Percentiles rank a stretch among this genome's conserved stretches.
Conservation (phyloP, 2,888 invertebrate genomes). For the Drosophila nr. perissopoda region DNA sequence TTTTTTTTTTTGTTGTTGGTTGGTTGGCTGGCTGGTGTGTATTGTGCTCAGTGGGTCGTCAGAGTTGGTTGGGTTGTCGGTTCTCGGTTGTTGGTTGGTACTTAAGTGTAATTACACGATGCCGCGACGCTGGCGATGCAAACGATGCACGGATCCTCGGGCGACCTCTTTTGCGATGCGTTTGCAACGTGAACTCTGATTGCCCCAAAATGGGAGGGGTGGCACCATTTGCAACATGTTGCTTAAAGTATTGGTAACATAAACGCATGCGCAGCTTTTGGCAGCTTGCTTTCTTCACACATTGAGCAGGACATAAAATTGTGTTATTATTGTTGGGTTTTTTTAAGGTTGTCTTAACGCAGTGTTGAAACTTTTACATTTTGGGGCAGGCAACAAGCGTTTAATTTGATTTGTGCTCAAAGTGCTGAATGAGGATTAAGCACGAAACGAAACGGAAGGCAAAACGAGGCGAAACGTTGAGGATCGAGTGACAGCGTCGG, state of each 20-base stretch:
- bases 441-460: conserved; percentile 46
- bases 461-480: not conserved
- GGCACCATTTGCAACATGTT: conserved; percentile 14
- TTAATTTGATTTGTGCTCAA: conserved; percentile 71
- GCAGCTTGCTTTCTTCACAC: conserved; percentile 25
- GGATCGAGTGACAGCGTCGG: conserved; percentile 12
- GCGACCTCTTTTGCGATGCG: conserved; percentile 74
- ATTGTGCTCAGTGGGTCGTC: conserved; percentile 53
- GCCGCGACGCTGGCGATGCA: conserved; percentile 32
- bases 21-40: not conserved
- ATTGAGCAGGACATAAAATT: conserved; percentile 43
- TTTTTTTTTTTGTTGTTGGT: not conserved
- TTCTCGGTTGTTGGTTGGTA: conserved; percentile 47
- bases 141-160: conserved; percentile 34
- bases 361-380: conserved; percentile 68
- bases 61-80: conserved; percentile 39
- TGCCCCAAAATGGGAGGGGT: not conserved
- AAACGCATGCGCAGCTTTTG: conserved; percentile 4
- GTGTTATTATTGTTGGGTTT: not conserved
- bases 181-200: conserved; percentile 67
- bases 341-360: conserved; percentile 44
- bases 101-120: conserved; percentile 75
- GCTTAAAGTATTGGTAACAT: conserved; percentile 1
- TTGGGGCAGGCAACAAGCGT: conserved; percentile 57
- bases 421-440: conserved; percentile 67